Evolutionary conservation across 2,113 vertebrate species (phyloP), one percentile per base, ranked within the genome.

Genomic region (Cygnus buccinator): DNA sequence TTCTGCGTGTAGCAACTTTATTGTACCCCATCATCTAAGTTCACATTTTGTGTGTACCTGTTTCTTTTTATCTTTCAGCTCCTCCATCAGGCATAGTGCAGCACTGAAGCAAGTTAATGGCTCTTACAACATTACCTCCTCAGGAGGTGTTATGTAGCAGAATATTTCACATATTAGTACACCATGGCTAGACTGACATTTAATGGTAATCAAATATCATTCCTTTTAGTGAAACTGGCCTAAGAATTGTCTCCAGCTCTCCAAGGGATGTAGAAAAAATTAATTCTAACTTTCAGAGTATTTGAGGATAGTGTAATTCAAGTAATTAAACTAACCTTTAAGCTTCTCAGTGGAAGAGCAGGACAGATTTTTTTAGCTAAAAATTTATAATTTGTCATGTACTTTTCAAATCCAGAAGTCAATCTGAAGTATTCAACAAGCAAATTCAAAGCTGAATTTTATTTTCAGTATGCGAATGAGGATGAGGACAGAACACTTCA

Each of bases 311-410:
- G 55, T 46, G 61, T 41, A 95, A 83, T 92, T 90, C 61, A 63
- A 84, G 19, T 78, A 92, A 89, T 81, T 96, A 91, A 96, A 89
- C 39, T n/a, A 84, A 92, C n/a, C 54, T 95, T 90, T 44, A 67
- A 91, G 50, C 22, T 93, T 81, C 85, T 73, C 65, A 59, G 39
- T 55, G 14, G 54, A 89, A 80, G 35, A 87, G n/a, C 3, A 66
- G 55, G 81, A 66, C 33, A 74, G 48, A 85, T 19, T 73, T 93
- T 48, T 48, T 50, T 35, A 76, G 74, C 10, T 74, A 90, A 83
- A 74, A 68, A 65, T 18, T 57, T 87, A 10, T 71, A 61, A 88
- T 88, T 82, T 71, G 57, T 93, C 61, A 70, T 6, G 21, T n/a
- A 68, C 7, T 9, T 20, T 10, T 22, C n/a, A 13, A 68, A 68